Base-by-base conservation (phyloP, 2,797 vertebrate species). In the Microcaecilia unicolor region DNA sequence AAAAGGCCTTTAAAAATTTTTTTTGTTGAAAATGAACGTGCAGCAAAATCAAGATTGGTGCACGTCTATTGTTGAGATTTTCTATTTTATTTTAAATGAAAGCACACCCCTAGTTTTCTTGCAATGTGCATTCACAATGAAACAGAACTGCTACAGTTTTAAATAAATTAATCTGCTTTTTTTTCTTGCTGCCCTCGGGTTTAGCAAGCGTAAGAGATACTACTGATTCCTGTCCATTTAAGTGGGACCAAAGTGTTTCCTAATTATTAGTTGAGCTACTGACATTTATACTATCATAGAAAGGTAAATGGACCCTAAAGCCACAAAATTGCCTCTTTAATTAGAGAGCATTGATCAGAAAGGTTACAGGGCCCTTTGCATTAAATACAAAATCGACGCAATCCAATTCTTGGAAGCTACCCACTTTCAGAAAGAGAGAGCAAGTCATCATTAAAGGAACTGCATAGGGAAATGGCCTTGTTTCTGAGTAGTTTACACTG, bases 291-390 rank as follows among this genome's bases (percentile, higher is more conserved):
- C 42, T 28, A 32, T 35, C 47, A 33, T 26, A 32, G 46, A 48
- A 63, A 56, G 19, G 48, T 48, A 71, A 58, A 56, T 36, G 61
- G 49, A 52, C 44, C 67, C 41, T 8, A 21, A 54, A 67, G 4
- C 26, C 22, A 29, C 32, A 15, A 56, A 66, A 48, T 61, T 49
- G 51, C 55, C 67, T 37, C 44, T 67, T 61, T 72, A 67, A 74
- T 77, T 62, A 66, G 47, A 41, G 5, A 20, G 41, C 35, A 60
- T 64, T 56, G 48, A 74, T 74, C 67, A 56, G 47, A 58, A 57
- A 35, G 37, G 51, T 59, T 71, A 44, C 21, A 25, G 50, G 56
- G 49, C 31, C 37, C 57, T 33, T 44, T n/a, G n/a, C n/a, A n/a
- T n/a, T n/a, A n/a, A n/a, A n/a, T n/a, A n/a, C n/a, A n/a, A n/a